Percentiles rank a stretch among this genome's conserved stretches.
Conservation (phyloP, 2,888 invertebrate species). For the Stomorhina lunata region DNA sequence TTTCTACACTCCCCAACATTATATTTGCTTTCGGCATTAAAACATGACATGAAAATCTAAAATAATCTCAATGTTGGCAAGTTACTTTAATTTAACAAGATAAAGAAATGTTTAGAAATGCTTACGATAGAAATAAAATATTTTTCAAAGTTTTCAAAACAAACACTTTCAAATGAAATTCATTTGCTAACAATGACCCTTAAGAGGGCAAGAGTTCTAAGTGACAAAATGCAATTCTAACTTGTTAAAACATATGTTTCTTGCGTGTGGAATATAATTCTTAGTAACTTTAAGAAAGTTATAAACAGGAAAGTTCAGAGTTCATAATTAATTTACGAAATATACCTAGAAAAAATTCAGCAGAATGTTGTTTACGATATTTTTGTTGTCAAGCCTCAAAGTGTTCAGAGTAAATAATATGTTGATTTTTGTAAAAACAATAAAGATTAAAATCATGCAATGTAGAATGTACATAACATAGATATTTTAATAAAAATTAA, state of each 20-base stretch:
- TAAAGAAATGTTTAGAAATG: background rate
- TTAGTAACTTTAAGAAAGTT: no score
- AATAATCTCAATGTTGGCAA: conserved; percentile 26
- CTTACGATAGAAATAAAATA: background rate
- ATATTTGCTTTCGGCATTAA: conserved; percentile 41
- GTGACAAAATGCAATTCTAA: no score
- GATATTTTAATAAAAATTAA: background rate
- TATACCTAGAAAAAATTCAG: no score
- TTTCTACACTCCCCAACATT: conserved; percentile 6
- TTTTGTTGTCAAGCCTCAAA: no score
- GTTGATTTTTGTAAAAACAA: background rate
- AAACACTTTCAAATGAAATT: background rate
- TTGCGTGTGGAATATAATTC: no score
- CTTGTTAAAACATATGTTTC: no score
- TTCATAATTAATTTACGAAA: no score
- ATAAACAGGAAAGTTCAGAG: no score
- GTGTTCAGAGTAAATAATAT: no score
- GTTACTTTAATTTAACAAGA: background rate
- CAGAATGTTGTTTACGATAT: background rate
- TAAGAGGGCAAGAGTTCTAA: no score
- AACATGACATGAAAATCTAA: conserved; percentile 49
- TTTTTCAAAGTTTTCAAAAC: background rate
- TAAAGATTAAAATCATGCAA: conserved; percentile 23
- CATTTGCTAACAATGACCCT: no score
- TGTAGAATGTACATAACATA: background rate